phyloP scores from a whole-genome alignment of 2,113 vertebrate species.

The Pteronura brasiliensis region DNA sequence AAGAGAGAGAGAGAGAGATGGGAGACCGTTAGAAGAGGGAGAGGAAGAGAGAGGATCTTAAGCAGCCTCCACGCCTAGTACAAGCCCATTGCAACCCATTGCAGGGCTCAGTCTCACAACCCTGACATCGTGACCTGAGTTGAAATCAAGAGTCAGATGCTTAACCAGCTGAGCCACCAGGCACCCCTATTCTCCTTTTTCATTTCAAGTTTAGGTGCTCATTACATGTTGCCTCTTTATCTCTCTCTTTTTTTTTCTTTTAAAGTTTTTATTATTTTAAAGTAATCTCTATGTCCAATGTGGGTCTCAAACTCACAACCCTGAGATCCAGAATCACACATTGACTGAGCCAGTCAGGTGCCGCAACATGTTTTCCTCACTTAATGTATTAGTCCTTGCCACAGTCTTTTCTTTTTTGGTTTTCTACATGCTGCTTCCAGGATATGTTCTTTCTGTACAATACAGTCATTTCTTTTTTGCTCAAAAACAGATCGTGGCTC shows the following conservation, averaged over 20 bases:
- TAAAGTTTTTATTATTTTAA: neutral
- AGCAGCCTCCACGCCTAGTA: neutral
- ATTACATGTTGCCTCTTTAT: neutral
- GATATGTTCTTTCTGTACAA: neutral
- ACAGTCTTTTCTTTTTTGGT: neutral
- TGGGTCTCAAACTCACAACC: neutral
- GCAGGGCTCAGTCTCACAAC: neutral
- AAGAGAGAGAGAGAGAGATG: neutral
- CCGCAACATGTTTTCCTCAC: neutral
- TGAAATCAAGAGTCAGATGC: neutral
- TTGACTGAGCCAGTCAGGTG: neutral
- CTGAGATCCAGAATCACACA: neutral
- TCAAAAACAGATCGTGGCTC: neutral
- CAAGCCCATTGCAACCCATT: neutral
- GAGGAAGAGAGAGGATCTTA: neutral
- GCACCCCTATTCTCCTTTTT: neutral
- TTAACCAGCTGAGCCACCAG: neutral
- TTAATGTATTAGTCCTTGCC: neutral
- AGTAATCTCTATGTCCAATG: neutral
- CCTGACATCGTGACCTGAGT: neutral
- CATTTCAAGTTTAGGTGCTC: neutral
- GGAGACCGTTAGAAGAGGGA: neutral
- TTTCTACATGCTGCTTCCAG: neutral
- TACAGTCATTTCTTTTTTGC: slow-evolving; percentile 23
- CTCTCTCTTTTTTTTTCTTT: neutral